These are phyloP conservation scores for Lepidurus arcticus DNA, from an alignment of 1,140 invertebrate species.

Conservation along the genomic window DNA sequence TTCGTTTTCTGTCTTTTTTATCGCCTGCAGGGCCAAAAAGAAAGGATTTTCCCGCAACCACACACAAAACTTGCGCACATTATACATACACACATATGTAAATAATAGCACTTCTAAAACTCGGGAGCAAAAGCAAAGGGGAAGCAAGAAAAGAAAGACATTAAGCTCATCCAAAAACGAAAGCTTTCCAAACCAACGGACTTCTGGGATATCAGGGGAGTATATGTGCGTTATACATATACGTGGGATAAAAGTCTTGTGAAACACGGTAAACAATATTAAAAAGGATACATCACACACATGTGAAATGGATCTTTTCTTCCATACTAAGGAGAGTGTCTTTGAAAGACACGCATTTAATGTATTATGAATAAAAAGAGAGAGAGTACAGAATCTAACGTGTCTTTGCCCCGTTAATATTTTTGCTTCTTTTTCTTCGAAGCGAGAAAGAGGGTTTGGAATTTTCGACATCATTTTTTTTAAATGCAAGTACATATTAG, in stretches of 20 bases:
- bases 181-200: not conserved
- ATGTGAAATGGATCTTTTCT: constrained; percentile 6
- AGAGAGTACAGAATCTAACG: not conserved
- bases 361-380: not conserved
- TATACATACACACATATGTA: not conserved
- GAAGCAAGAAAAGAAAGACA: constrained; percentile 19
- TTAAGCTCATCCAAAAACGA: not conserved
- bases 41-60: constrained; percentile 14
- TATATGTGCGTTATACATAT: not conserved
- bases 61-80: not conserved
- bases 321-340: no score
- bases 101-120: not conserved
- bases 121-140: not conserved
- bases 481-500: not conserved
- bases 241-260: not conserved
- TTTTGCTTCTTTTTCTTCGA: no score
- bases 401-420: not conserved
- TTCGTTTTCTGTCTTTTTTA: not conserved
- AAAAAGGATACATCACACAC: constrained; percentile 1
- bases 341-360: no score
- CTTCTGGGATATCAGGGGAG: not conserved
- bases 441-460: not conserved
- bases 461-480: not conserved
- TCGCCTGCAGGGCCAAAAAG: not conserved
- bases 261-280: not conserved